Evolutionary conservation across 2,797 vertebrate species (phyloP).

Genomic region (Clarias platycephalus): DNA sequence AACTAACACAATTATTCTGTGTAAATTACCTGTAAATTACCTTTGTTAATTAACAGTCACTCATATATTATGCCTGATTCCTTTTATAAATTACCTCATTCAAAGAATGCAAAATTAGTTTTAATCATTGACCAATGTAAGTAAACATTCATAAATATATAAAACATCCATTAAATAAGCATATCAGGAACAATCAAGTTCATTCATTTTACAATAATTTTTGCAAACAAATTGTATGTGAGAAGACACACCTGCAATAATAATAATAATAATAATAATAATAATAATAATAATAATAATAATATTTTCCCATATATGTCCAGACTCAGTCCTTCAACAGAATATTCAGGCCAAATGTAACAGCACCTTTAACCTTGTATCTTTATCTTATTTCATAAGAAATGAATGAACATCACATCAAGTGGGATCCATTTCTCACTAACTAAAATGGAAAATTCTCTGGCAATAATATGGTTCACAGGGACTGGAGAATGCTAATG

Average conservation of each 20-base stretch:
- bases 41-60: no score
- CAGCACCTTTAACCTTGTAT: background rate
- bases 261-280: background rate
- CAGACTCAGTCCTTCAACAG: background rate
- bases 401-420: background rate
- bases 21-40: background rate
- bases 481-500: conserved; percentile 20
- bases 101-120: background rate
- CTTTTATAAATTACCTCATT: background rate
- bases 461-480: conserved; percentile 20
- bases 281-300: no score
- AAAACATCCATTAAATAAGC: background rate
- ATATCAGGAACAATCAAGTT: background rate
- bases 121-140: background rate
- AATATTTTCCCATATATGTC: background rate
- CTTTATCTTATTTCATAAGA: background rate
- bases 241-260: background rate
- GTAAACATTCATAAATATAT: background rate
- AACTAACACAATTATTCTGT: background rate
- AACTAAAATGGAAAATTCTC: background rate
- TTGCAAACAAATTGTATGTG: background rate
- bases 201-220: background rate
- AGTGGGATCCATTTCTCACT: background rate
- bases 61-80: background rate
- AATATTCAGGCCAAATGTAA: background rate